Evolutionary conservation across 2,797 vertebrate species (phyloP).

Genomic region (Danio choprae): DNA sequence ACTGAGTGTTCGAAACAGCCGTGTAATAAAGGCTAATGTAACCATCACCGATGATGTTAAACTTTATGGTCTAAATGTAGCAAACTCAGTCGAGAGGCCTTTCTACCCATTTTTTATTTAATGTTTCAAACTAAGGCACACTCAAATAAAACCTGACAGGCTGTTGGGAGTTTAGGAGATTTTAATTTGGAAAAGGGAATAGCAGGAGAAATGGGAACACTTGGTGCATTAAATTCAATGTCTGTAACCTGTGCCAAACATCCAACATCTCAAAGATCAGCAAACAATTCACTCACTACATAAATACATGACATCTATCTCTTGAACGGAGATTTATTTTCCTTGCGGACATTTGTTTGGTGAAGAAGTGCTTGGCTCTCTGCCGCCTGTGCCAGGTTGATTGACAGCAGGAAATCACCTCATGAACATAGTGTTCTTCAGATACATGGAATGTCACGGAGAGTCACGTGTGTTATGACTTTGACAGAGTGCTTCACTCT

Average conservation of each 20-base stretch:
- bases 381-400: conserved; percentile 13
- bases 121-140: not conserved
- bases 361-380: conserved; percentile 23
- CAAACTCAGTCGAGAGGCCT: not conserved
- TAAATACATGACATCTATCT: conserved; percentile 8
- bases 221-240: not conserved
- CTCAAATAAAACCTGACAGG: conserved; percentile 1
- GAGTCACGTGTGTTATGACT: conserved; percentile 34
- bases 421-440: conserved; percentile 31
- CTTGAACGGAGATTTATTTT: conserved; percentile 7
- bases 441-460: conserved; percentile 30
- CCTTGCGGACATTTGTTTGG: not conserved
- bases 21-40: too few relatives aligned
- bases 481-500: conserved; percentile 9
- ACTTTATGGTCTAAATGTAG: too few relatives aligned
- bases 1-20: too few relatives aligned
- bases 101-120: not conserved
- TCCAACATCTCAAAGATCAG: not conserved
- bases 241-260: conserved; percentile 19
- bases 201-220: conserved; percentile 6
- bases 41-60: too few relatives aligned
- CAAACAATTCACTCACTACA: conserved; percentile 26
- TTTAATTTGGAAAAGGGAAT: conserved; percentile 9
- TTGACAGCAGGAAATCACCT: conserved; percentile 39
- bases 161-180: not conserved